Evolutionary conservation across 35 echinoderm and acorn worm species (phyloP).

Genomic region (Ophiothrix spiculata): DNA sequence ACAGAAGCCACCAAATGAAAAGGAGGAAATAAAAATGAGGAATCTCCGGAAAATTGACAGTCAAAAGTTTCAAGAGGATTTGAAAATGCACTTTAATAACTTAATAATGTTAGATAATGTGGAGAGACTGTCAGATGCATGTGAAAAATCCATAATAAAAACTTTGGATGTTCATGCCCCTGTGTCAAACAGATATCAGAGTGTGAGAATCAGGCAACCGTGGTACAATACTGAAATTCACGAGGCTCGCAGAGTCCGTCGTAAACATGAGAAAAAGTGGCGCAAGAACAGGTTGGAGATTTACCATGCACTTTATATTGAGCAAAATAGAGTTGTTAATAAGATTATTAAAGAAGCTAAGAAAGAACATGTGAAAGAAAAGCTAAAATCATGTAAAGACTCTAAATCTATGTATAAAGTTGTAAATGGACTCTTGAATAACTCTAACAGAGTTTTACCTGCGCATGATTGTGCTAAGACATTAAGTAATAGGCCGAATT

Average conservation of each 20-base stretch:
- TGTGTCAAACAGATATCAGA: background rate
- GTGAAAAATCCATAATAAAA: background rate
- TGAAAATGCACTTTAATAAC: background rate
- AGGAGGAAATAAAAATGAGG: background rate
- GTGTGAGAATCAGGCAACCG: background rate
- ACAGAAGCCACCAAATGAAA: background rate
- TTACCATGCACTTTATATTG: background rate
- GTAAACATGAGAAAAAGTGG: background rate
- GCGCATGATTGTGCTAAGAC: no score
- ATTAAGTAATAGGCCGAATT: no score
- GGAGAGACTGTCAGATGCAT: background rate
- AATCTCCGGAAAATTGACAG: background rate
- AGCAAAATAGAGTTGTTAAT: constrained; percentile 7
- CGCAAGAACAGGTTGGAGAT: background rate
- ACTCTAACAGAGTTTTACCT: no score
- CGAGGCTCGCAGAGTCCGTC: background rate
- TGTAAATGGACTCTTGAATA: no score
- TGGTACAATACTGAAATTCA: constrained; percentile 29
- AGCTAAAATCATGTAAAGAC: background rate
- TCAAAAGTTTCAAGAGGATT: constrained; percentile 1
- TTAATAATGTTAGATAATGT: background rate
- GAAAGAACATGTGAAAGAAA: background rate
- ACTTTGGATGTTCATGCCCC: background rate
- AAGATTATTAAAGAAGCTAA: background rate
- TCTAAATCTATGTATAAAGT: background rate